These are phyloP conservation scores for Drosophila peninsularis DNA, from an alignment of 2,888 invertebrate genomes.

Conservation along the genomic window DNA sequence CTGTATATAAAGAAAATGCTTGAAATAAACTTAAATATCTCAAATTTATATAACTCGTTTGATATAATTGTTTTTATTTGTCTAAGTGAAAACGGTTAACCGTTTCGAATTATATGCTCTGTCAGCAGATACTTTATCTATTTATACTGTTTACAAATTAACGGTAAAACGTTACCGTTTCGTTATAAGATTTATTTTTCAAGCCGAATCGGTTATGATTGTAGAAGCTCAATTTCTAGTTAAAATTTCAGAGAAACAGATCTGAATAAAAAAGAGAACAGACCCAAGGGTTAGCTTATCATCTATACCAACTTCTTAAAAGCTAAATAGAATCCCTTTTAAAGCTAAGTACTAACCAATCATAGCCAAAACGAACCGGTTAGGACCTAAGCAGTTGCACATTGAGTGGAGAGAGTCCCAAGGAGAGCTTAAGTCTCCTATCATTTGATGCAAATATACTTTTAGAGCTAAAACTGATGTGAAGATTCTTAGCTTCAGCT, in stretches of 20 bases:
- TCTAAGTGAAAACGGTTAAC: constrained; percentile 36
- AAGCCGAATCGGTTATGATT: neutral
- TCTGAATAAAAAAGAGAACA: neutral
- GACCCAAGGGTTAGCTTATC: no score
- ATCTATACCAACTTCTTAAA: no score
- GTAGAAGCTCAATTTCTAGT: no score
- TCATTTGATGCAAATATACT: neutral
- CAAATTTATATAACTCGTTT: constrained; percentile 9
- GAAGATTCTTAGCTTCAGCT: neutral
- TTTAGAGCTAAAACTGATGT: no score
- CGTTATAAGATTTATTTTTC: no score
- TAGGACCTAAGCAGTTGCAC: neutral
- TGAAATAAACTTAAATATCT: constrained; percentile 54
- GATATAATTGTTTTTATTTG: constrained; percentile 11
- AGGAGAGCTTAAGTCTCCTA: no score
- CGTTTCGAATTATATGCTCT: constrained; percentile 1
- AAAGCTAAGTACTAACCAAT: no score
- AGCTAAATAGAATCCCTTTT: neutral
- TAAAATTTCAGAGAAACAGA: neutral
- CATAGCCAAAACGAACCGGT: neutral
- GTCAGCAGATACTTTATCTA: neutral
- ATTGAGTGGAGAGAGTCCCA: neutral
- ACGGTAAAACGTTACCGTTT: no score
- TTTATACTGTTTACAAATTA: neutral
- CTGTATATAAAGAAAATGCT: constrained; percentile 65